Evolutionary conservation across 2,797 vertebrate species (phyloP).

Genomic region (Coccyzus lansbergi): DNA sequence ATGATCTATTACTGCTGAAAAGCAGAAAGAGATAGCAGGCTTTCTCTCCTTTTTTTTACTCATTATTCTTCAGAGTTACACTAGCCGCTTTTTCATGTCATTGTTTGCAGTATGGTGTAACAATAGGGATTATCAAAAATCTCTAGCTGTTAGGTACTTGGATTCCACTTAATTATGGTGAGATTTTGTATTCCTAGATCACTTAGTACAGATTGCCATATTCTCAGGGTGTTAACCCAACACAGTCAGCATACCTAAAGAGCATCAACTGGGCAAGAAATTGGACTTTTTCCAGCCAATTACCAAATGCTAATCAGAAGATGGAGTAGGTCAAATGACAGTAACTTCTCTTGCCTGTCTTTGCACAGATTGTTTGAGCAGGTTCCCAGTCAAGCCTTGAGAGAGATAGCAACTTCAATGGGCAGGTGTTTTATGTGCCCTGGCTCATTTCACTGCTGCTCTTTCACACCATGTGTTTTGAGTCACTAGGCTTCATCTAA

Average conservation of each 20-base stretch:
- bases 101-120: background rate
- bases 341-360: background rate
- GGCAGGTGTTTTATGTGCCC: constrained; percentile 43
- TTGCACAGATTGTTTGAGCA: background rate
- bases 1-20: background rate
- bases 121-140: background rate
- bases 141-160: background rate
- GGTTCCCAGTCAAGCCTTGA: background rate
- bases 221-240: background rate
- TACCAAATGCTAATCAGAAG: constrained; percentile 49
- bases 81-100: background rate
- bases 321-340: constrained; percentile 39
- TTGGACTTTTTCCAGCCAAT: constrained; percentile 49
- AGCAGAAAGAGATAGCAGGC: background rate
- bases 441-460: background rate
- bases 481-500: background rate
- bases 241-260: constrained; percentile 2
- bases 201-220: background rate
- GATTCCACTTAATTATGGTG: constrained; percentile 3
- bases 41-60: background rate
- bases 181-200: constrained; percentile 16
- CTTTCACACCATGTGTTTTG: background rate
- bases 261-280: background rate
- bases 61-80: background rate
- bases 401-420: background rate